These are phyloP conservation scores for Mixornis gularis DNA, from an alignment of 2,113 vertebrate genomes.

Conservation along the genomic window DNA sequence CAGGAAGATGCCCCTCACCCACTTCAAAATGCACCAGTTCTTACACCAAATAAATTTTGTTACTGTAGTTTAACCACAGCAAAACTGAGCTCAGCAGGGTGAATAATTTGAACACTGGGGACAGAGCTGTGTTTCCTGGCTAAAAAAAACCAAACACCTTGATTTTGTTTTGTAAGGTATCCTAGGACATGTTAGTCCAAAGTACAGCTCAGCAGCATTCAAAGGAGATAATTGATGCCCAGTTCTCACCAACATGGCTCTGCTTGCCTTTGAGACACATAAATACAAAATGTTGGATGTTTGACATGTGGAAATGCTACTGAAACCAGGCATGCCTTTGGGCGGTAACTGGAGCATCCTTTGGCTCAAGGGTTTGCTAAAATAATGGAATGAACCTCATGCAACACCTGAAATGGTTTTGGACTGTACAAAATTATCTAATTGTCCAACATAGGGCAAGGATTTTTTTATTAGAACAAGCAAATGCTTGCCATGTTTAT, in stretches of 20 bases:
- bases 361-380: neutral
- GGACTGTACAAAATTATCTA: neutral
- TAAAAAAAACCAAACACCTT: neutral
- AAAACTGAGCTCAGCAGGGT: neutral
- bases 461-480: neutral
- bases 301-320: neutral
- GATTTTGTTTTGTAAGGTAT: neutral
- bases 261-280: neutral
- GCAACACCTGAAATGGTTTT: neutral
- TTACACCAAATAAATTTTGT: neutral
- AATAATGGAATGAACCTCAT: neutral
- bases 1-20: neutral
- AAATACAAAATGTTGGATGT: neutral
- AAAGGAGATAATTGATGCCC: neutral
- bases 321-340: neutral
- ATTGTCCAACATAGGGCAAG: neutral
- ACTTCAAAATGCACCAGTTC: neutral
- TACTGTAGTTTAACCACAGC: neutral
- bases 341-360: neutral
- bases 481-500: neutral
- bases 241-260: neutral
- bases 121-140: neutral
- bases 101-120: neutral
- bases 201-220: neutral
- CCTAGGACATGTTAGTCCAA: neutral